Evolutionary conservation across 2,113 vertebrate genomes (phyloP), one percentile per base, ranked within the genome.

Genomic region (Nycticorax nycticorax): DNA sequence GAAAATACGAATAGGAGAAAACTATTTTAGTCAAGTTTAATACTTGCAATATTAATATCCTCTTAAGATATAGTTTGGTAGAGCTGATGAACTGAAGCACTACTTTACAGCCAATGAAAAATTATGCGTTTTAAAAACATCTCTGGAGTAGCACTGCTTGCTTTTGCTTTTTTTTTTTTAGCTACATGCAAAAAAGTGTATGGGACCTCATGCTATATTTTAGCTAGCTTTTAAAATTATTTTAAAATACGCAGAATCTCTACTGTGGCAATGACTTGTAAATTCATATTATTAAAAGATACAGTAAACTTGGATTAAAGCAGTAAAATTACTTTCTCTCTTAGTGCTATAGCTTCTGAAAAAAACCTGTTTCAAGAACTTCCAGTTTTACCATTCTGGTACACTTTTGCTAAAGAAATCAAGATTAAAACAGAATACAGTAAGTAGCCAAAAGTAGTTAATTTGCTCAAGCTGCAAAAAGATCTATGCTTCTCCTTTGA

Each of bases 401-500:
- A 73, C 2, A 27, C 10, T 22, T 84, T 56, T 41, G 11, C 10
- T 88, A 43, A 77, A 96, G 63, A 80, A 89, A 66, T 43, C 7
- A 56, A 57, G 74, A 81, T 77, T 67, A 88, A 80, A 57, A 9
- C 30, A 77, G 26, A 92, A 43, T 39, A 84, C 18, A 68, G 9
- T 24, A 55, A 69, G 39, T 7, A 82, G 50, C 14, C 23, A 69
- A 85, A 73, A 75, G 4, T 80, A 73, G 14, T 69, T 10, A 64
- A 78, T 93, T 45, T 84, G n/a, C 48, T 84, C 47, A 90, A 90
- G 77, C 64, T 95, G 26, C 39, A 83, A 71, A 81, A 92, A 92
- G 33, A 75, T 71, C 47, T 41, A 18, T 27, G 33, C 59, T 90
- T 85, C 43, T 76, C 37, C 84, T 60, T 39, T 84, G 52, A 86